These are phyloP conservation scores for Eleginops maclovinus DNA, from an alignment of 2,113 vertebrate species.

Conservation along the genomic window DNA sequence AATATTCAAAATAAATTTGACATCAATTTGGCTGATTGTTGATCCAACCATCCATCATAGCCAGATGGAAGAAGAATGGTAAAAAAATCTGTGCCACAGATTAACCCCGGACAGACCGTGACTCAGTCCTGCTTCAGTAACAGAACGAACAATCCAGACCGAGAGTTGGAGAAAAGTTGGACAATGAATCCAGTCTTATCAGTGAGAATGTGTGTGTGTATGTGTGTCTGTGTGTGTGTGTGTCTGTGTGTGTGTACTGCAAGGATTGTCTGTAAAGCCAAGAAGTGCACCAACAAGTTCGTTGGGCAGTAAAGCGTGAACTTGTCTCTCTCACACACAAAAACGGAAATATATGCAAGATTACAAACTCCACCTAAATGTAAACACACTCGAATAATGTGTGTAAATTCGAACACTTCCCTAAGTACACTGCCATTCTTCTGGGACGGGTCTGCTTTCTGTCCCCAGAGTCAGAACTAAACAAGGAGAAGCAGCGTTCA, in stretches of 20 bases:
- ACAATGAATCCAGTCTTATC: slow-evolving; percentile 13
- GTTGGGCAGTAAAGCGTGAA: slow-evolving; percentile 7
- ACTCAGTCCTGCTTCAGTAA: slow-evolving; percentile 24
- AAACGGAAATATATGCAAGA: not conserved
- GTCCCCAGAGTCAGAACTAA: no score
- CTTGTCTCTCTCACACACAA: slow-evolving; percentile 5
- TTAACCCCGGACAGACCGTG: not conserved
- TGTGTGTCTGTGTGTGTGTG: no score
- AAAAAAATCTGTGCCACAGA: slow-evolving; percentile 30
- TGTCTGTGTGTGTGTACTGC: no score
- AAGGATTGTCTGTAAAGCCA: slow-evolving; percentile 17
- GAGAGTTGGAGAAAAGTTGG: slow-evolving; percentile 31
- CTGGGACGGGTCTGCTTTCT: no score
- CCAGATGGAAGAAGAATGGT: not conserved
- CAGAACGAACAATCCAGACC: not conserved
- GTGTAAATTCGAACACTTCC: no score
- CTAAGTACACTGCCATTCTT: no score
- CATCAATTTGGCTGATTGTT: not conserved
- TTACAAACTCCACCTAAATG: not conserved
- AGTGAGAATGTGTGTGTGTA: not conserved
- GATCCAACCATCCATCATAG: not conserved
- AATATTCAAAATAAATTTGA: slow-evolving; percentile 21
- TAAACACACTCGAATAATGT: slow-evolving; percentile 6
- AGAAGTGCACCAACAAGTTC: slow-evolving; percentile 1
- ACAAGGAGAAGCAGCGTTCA: no score